These are phyloP conservation scores for Pangasius krempfi DNA, from an alignment of 2,797 vertebrate genomes.

Conservation along the genomic window DNA sequence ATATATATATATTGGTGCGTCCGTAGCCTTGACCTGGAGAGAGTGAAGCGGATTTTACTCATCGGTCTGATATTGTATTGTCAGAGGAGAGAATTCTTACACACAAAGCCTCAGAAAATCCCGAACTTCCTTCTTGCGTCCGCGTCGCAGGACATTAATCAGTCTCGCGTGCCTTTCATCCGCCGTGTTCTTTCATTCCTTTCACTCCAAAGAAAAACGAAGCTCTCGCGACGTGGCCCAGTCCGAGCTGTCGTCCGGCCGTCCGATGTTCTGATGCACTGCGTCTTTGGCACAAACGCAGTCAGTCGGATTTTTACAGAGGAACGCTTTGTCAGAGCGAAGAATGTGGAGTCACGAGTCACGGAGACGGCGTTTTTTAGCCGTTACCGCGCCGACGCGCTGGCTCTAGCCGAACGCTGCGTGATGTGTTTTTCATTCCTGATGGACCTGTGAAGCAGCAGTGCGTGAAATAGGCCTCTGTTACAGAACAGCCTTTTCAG, in stretches of 20 bases:
- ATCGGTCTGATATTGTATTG: background rate
- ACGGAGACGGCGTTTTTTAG: background rate
- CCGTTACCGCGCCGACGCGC: background rate
- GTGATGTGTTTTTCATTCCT: conserved; percentile 14
- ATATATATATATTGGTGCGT: no score
- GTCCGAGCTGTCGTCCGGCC: background rate
- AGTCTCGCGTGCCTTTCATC: background rate
- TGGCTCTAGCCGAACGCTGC: background rate
- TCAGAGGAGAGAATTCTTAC: background rate
- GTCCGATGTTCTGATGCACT: background rate
- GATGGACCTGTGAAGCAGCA: conserved; percentile 27
- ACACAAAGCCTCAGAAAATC: background rate
- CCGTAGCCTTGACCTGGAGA: no score
- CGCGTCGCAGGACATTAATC: background rate
- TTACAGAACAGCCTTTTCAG: conserved; percentile 11
- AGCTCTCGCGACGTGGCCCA: no score
- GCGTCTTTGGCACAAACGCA: background rate
- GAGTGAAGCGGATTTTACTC: background rate
- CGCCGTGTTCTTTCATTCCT: background rate
- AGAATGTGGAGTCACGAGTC: background rate
- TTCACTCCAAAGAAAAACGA: background rate
- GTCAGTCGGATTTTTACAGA: background rate
- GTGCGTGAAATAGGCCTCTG: conserved; percentile 20
- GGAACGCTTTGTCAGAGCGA: background rate
- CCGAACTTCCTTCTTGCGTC: background rate